Evolutionary conservation across 2,113 vertebrate species (phyloP).

Genomic region (Anguilla rostrata): DNA sequence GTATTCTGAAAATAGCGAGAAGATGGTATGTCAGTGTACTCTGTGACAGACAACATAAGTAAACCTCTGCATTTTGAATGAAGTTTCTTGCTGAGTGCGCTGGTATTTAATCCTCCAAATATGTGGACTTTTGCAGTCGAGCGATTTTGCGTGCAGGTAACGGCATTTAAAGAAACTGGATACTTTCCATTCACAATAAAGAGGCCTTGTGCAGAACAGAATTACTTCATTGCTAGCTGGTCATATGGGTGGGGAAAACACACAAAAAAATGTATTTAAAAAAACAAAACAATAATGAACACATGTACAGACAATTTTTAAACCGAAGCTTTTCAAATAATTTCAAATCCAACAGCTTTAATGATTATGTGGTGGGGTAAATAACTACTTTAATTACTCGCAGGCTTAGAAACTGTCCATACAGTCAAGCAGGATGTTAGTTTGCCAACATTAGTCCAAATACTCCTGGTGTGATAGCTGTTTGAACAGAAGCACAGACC

Average conservation of each 20-base stretch:
- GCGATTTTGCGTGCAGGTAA: background rate
- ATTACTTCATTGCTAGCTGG: conserved; percentile 10
- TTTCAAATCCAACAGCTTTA: background rate
- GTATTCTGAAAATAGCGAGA: background rate
- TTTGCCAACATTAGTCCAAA: background rate
- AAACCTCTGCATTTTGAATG: background rate
- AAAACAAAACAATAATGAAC: background rate
- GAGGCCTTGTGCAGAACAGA: background rate
- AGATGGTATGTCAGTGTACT: background rate
- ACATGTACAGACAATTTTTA: background rate
- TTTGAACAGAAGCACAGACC: background rate
- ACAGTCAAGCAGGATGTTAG: background rate
- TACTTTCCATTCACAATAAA: conserved; percentile 1
- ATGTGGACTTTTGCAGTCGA: background rate
- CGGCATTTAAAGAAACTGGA: background rate
- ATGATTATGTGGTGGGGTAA: background rate
- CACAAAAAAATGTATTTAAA: too few species aligned
- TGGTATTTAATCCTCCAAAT: background rate
- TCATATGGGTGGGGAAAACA: background rate
- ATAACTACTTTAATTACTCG: background rate
- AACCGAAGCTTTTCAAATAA: background rate
- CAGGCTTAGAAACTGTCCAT: background rate
- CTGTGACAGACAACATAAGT: background rate
- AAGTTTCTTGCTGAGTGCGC: background rate
- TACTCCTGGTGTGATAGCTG: background rate